These are phyloP conservation scores for Cotesia typhae DNA, from an alignment of 1,140 invertebrate species.

Conservation along the genomic window DNA sequence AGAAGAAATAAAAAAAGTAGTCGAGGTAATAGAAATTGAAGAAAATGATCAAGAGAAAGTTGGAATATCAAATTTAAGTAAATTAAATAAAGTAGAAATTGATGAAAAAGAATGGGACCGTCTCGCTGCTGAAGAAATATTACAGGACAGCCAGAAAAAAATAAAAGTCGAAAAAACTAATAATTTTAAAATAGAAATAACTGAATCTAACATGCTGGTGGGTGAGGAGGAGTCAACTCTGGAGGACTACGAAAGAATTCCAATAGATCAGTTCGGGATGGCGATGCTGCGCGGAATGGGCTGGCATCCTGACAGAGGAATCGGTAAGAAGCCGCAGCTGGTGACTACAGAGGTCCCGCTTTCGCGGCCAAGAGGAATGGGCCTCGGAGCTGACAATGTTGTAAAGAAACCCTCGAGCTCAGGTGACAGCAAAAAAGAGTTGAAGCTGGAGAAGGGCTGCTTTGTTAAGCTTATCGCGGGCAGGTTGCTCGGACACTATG, in stretches of 20 bases:
- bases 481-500: constrained; percentile 81
- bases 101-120: constrained; percentile 37
- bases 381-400: constrained; percentile 85
- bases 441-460: constrained; percentile 73
- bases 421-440: constrained; percentile 68
- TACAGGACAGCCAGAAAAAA: constrained; percentile 63
- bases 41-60: constrained; percentile 6
- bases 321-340: constrained; percentile 70
- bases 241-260: constrained; percentile 91
- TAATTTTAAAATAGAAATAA: not conserved
- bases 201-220: constrained; percentile 23
- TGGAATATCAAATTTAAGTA: constrained; percentile 25
- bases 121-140: constrained; percentile 68
- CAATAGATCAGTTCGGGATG: constrained; percentile 86
- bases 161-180: constrained; percentile 48
- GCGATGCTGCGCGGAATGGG: constrained; percentile 96
- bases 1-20: too few species aligned
- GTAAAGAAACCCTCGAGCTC: constrained; percentile 64
- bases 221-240: constrained; percentile 71
- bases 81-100: constrained; percentile 47
- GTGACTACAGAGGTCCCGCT: constrained; percentile 68
- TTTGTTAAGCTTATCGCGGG: constrained; percentile 78
- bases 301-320: constrained; percentile 81
- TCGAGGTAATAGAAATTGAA: constrained; percentile 33
- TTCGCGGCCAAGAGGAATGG: constrained; percentile 88